Conservation (phyloP, 2,113 vertebrate genomes). For the Thinocorus orbignyianus region DNA sequence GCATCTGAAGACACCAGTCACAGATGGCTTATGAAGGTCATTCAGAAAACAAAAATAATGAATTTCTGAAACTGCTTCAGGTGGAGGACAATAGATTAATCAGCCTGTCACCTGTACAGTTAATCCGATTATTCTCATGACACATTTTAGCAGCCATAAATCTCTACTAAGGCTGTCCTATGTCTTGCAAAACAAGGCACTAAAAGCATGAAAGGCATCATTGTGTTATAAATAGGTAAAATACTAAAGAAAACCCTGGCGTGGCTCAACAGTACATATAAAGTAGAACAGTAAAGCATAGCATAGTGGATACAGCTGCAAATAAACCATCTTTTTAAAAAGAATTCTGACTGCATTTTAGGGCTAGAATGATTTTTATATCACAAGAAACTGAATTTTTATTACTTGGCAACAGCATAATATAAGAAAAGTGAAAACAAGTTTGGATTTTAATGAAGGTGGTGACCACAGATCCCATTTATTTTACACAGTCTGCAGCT, state of each 20-base stretch:
- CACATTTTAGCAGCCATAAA: not conserved
- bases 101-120: not conserved
- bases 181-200: not conserved
- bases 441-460: not conserved
- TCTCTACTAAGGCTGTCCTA: not conserved
- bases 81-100: not conserved
- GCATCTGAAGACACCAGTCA: not conserved
- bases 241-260: not conserved
- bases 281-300: not conserved
- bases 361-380: not conserved
- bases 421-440: not conserved
- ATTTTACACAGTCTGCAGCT: conserved; percentile 7
- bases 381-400: not conserved
- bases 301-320: not conserved
- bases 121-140: not conserved
- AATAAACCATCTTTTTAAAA: not conserved
- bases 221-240: not conserved
- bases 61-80: not conserved
- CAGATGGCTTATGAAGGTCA: not conserved
- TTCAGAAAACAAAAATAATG: not conserved
- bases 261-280: not conserved
- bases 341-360: not conserved
- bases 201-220: not conserved
- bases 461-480: not conserved
- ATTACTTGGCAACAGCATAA: not conserved